Conservation (phyloP, 2,113 vertebrate genomes). For the Halichoerus grypus region DNA sequence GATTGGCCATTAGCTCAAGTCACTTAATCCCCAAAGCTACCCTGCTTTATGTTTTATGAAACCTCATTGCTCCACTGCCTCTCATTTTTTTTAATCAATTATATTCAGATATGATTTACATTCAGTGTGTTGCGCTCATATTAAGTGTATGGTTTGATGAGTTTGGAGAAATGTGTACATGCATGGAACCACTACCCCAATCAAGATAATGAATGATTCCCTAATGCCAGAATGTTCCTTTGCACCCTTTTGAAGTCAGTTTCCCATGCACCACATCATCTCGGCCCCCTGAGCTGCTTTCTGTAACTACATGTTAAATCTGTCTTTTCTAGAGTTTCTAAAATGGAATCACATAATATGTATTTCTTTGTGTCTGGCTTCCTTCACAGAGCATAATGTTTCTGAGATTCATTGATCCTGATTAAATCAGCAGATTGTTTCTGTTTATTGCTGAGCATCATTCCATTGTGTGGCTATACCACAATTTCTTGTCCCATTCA, state of each 20-base stretch:
- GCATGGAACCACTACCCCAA: background rate
- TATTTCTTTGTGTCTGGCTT: background rate
- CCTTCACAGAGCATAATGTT: background rate
- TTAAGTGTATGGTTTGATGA: background rate
- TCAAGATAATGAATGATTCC: background rate
- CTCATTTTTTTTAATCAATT: conserved; percentile 16
- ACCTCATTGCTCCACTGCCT: background rate
- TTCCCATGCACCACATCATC: background rate
- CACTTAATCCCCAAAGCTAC: background rate
- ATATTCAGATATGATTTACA: background rate
- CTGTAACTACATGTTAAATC: background rate
- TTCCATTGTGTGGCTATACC: background rate
- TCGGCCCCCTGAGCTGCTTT: background rate
- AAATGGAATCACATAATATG: background rate
- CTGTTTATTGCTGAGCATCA: background rate
- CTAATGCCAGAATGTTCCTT: background rate
- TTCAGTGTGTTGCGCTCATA: background rate
- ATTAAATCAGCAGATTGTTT: background rate
- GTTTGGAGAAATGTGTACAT: background rate
- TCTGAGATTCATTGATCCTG: background rate
- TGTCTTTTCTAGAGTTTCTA: background rate
- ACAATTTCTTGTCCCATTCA: background rate
- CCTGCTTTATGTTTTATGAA: background rate
- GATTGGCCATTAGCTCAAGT: background rate
- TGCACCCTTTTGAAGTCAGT: background rate